Base-by-base conservation (phyloP, 2,113 vertebrate species). In the Egretta garzetta region DNA sequence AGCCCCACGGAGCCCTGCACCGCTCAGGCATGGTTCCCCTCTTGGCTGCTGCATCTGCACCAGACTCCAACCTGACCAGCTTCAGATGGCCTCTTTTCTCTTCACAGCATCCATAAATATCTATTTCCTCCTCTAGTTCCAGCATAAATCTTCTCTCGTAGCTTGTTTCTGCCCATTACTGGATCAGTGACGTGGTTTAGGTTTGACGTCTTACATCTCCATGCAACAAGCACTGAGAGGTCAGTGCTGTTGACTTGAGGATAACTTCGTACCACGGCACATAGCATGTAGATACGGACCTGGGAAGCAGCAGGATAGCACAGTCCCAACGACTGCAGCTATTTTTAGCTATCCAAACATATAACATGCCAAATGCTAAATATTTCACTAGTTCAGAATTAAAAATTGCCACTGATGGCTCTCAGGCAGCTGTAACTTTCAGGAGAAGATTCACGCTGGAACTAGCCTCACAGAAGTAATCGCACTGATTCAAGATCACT, bases 231-330 rank as follows among this genome's bases (percentile, higher is more conserved):
- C 84, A n/a, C 41, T 23, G 27, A 47, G 43, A 60, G 9, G 35
- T 70, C 50, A 58, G 6, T 35, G 27, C 39, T 74, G 35, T 45
- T 60, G 64, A 45, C 50, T 55, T 20, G 28, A 47, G 67, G n/a
- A 23, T 1, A 55, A 24, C 10, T 49, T 66, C 50, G 12, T 60
- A 35, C n/a, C 53, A 28, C 24, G 19, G 11, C 6, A 10, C 1
- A 1, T 0, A 2, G 32, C 23, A 30, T 1, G 4, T 4, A 33
- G 21, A 19, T 58, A 33, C 0, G 30, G 30, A 73, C 20, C 37
- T 64, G 50, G 45, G 33, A 88, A 95, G 27, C 45, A 62, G 26
- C 76, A 90, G 75, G 37, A 66, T 3, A 55, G 47, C 27, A 53
- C 39, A 83, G 59, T 52, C 56, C 27, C 64, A 27, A 6, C 35